phyloP scores from a whole-genome alignment of 2,888 invertebrate genomes.

The Alviniconcha strummeri region DNA sequence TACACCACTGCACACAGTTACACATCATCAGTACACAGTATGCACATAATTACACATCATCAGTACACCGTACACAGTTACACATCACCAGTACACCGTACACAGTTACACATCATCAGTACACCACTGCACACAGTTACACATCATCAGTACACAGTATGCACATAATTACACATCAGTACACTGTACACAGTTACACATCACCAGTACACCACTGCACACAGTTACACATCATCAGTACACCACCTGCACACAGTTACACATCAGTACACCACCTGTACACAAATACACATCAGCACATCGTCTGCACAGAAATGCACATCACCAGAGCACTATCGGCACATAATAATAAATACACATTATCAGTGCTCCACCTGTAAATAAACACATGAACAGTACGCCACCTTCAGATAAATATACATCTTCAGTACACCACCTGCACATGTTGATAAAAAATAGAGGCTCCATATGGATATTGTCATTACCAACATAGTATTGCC shows the following conservation, averaged over 20 bases:
- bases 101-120: not conserved
- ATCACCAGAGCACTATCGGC: constrained; percentile 86
- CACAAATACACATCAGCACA: not conserved
- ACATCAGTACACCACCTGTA: not conserved
- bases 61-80: not conserved
- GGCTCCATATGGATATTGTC: no score
- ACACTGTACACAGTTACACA: not conserved
- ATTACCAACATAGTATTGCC: no score
- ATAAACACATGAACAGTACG: not conserved
- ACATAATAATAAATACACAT: not conserved
- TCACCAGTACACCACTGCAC: not conserved
- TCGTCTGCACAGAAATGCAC: constrained; percentile 78
- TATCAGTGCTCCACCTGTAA: not conserved
- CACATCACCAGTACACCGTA: not conserved
- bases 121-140: not conserved
- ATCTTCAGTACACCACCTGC: not conserved
- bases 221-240: not conserved
- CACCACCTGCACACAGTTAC: not conserved
- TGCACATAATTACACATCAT: not conserved
- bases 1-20: constrained; percentile 77
- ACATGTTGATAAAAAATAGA: no score
- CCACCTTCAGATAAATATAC: not conserved
- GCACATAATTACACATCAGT: not conserved
- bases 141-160: not conserved
- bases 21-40: not conserved